Evolutionary conservation across 2,888 invertebrate genomes (phyloP).

Genomic region (Volucella inanis): DNA sequence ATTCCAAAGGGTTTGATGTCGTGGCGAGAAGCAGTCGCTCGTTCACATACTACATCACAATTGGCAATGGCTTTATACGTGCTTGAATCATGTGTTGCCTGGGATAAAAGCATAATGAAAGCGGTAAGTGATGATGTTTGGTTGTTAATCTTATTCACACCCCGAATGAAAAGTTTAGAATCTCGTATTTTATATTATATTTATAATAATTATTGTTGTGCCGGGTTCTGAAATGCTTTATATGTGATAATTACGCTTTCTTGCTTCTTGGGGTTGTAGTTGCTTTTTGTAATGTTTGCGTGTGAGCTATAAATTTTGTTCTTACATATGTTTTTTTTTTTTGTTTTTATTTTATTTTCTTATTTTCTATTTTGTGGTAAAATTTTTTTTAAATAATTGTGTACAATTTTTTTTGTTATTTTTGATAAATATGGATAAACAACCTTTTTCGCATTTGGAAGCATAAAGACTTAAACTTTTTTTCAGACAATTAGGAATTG

Average conservation of each 20-base stretch:
- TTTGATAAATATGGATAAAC: background rate
- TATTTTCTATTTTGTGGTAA: background rate
- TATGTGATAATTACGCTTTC: slow-evolving; percentile 49
- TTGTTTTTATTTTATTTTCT: slow-evolving; percentile 1
- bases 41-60: slow-evolving; percentile 94
- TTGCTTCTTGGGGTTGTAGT: slow-evolving; percentile 63
- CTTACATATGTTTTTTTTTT: background rate
- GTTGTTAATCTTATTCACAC: slow-evolving; percentile 10
- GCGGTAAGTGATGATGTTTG: slow-evolving; percentile 89
- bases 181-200: no score
- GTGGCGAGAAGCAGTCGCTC: slow-evolving; percentile 95
- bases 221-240: slow-evolving; percentile 60
- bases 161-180: slow-evolving; percentile 21
- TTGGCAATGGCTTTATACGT: slow-evolving; percentile 94
- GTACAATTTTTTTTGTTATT: background rate
- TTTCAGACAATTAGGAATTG: no score
- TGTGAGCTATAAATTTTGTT: slow-evolving; percentile 42
- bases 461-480: no score
- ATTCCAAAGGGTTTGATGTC: slow-evolving; percentile 87
- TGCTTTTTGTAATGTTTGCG: slow-evolving; percentile 55
- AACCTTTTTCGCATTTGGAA: no score
- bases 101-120: slow-evolving; percentile 99
- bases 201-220: slow-evolving; percentile 14
- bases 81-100: slow-evolving; percentile 95
- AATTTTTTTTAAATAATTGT: no score